Base-by-base conservation (phyloP, 1,140 invertebrate species). In the Hesperophylax magnus region DNA sequence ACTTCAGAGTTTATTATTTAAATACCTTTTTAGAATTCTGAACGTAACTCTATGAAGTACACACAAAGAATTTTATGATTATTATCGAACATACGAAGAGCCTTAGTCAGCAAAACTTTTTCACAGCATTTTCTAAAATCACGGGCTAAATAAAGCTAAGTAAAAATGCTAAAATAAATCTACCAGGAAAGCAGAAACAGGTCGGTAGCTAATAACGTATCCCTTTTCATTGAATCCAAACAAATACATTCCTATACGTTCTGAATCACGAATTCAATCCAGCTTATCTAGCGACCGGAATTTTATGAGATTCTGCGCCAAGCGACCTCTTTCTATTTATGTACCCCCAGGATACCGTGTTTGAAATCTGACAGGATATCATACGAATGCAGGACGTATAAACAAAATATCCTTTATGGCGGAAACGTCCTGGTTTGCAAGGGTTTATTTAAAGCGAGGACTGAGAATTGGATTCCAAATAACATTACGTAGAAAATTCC, bases 281-380 rank as follows among this genome's bases (percentile, higher is more conserved):
- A 24, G 52, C 56, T 75, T 75, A 75, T 58, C 67, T 58, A 11
- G 24, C 14, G 20, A 56, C 71, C 54, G 52, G 52, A 56, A 47
- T 58, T 75, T 75, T 75, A 75, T 58, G 71, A 75, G 71, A 75
- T 74, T 56, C 71, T 27, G 34, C 24, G 56, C 8, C 53, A 53
- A 47, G 71, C 71, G 54, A 75, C 71, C 52, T 75, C 54, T 58
- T 75, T 58, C 53, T 34, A 20, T 58, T 54, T 75, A 75, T 75
- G 52, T 56, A 15, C 71, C 27, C 20, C 52, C n/a, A 31, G 54
- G 27, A 75, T 75, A 58, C 71, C 18, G 52, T 75, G 52, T 27
- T 75, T n/a, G 9, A n/a, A 58, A 75, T 24, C 71, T 75, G 11
- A 53, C 53, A 75, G 71, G 71, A 34, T 18, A 75, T n/a, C 52